Percentiles rank a stretch among this genome's conserved stretches.
Conservation (phyloP, 2,888 invertebrate species). For the Ormyrus labotus region DNA sequence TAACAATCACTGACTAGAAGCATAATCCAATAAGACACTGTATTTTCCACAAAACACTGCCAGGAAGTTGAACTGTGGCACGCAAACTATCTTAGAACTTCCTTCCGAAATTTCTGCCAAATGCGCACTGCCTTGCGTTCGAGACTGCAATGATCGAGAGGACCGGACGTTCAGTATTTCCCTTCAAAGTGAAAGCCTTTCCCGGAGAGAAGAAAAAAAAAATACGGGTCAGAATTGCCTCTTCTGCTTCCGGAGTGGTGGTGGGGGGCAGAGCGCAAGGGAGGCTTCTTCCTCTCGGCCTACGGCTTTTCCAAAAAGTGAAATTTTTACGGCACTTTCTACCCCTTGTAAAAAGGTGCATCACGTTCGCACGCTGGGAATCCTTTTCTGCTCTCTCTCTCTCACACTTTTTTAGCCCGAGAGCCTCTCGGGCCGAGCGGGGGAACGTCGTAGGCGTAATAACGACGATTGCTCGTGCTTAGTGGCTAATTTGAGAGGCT, state of each 20-base stretch:
- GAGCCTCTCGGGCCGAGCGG: not conserved
- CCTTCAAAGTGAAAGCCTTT: constrained; percentile 63
- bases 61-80: no score
- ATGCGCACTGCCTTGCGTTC: constrained; percentile 7
- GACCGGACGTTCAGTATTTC: constrained; percentile 45
- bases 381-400: constrained; percentile 8
- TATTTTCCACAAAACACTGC: no score
- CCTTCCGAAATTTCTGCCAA: no score
- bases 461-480: not conserved
- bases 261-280: constrained; percentile 57
- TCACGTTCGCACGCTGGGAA: constrained; percentile 28
- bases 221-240: constrained; percentile 31
- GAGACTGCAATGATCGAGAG: constrained; percentile 26
- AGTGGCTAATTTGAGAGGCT: constrained; percentile 39
- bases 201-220: constrained; percentile 59
- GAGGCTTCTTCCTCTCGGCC: constrained; percentile 53
- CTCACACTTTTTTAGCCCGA: not conserved
- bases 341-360: constrained; percentile 50
- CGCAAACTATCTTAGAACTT: no score
- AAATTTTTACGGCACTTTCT: constrained; percentile 68
- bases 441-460: not conserved
- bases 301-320: constrained; percentile 65
- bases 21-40: no score
- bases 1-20: no score
- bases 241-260: constrained; percentile 57